Conservation (phyloP, 2,888 invertebrate species). For the Pyrocoelia pectoralis region DNA sequence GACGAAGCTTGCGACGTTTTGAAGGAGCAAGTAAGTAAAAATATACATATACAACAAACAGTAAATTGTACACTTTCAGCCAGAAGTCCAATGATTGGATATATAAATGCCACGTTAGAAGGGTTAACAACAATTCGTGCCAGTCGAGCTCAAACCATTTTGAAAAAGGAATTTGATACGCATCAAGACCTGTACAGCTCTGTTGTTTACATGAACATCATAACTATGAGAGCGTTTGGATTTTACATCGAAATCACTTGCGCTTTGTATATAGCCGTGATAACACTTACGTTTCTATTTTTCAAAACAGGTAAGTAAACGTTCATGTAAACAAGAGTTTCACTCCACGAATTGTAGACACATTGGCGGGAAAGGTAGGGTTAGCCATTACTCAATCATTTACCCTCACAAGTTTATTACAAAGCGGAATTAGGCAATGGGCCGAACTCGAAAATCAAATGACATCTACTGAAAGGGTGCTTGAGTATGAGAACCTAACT, state of each 20-base stretch:
- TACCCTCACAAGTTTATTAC: constrained; percentile 73
- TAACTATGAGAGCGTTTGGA: constrained; percentile 44
- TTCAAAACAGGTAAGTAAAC: constrained; percentile 19
- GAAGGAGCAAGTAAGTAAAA: constrained; percentile 69
- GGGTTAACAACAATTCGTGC: constrained; percentile 56
- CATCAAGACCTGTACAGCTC: constrained; percentile 56
- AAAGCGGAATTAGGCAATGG: constrained; percentile 80
- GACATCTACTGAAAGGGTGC: constrained; percentile 87
- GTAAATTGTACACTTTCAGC: constrained; percentile 44
- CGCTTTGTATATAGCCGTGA: constrained; percentile 17
- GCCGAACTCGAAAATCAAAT: constrained; percentile 83
- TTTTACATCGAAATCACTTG: constrained; percentile 20
- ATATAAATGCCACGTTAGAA: constrained; percentile 55
- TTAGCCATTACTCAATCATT: constrained; percentile 85
- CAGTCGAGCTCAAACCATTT: constrained; percentile 48
- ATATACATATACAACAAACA: too few relatives aligned
- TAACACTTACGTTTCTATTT: constrained; percentile 23
- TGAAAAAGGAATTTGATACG: constrained; percentile 53
- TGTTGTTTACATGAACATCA: constrained; percentile 50
- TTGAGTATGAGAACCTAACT: constrained; percentile 60
- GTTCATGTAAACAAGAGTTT: not conserved
- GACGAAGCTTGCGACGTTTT: constrained; percentile 75
- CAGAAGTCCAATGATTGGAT: constrained; percentile 56
- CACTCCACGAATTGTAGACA: constrained; percentile 52
- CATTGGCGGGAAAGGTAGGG: constrained; percentile 77